Evolutionary conservation across 30 jellyfish, hydroid and myxozoan genomes (phyloP), one percentile per base, ranked within the genome.

Genomic region (Cassiopea andromeda): DNA sequence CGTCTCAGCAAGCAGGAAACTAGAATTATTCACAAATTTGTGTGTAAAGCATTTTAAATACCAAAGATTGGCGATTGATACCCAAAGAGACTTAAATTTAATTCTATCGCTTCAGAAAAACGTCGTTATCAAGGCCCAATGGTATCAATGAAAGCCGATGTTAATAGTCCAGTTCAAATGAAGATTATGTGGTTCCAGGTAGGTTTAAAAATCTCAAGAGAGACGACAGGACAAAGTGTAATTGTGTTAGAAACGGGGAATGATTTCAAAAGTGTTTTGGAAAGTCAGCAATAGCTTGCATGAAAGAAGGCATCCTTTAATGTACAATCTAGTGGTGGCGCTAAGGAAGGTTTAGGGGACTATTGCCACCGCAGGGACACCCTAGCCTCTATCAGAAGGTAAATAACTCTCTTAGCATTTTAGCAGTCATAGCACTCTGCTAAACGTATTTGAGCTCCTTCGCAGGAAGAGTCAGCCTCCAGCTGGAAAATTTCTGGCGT

Each of bases 101-200:
- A 64, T 64, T 64, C 73, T 17, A 64, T 64, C 73, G 73, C 73
- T 27, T 64, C 43, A 3, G 64, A 64, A 64, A 64, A 64, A 17
- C 73, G 73, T 64, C 43, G 73, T 64, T 64, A 64, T 7, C 73
- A 64, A 17, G 43, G 43, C 15, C 43, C 2, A 64, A 64, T 64
- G 73, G 73, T 14, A 64, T 64, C 73, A 64, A 70, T 8, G 50
- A 70, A 70, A 43, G 79, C 79, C 79, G 79, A 50, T 18, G 79
- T 18, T 70, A 70, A 70, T 70, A 70, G 50, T 19, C 38, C 54
- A 70, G 50, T 6, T 70, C 79, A 70, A 70, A 70, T 10, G 54
- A n/a, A 70, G 79, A 70, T 70, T 70, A 70, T 70, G 79, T 54
- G 79, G 79, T 70, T 70, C 79, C 79, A 70, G 79, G 79, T 14